Evolutionary conservation across 1,140 invertebrate genomes (phyloP), one percentile per base, ranked within the genome.

Genomic region (Oryzaephilus surinamensis): DNA sequence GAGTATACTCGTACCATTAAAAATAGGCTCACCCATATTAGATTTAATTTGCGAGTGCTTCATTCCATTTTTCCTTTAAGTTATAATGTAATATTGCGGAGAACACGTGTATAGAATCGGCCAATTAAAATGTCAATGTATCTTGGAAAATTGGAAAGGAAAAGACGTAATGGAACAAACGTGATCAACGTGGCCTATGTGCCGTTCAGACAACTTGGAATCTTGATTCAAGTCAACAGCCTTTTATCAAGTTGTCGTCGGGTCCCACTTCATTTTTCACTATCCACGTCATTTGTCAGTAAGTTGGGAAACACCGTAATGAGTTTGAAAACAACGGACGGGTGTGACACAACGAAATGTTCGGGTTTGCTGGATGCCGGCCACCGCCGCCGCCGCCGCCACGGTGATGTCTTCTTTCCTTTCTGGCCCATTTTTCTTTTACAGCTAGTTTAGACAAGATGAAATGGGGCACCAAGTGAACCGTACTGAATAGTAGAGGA

Each of bases 201-300:
- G 10, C 19, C 21, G 13, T 11, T 7, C 17, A 16, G 28, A 36
- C 33, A 27, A 27, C 28, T 36, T 26, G 4, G 21, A n/a, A 36
- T 35, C 32, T 35, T 35, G 32, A 36, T 36, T 36, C 36, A n/a
- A 30, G 27, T 30, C 36, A 38, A 38, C 36, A 30, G 43, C 48
- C 52, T 52, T 58, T 55, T 58, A 58, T 58, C 56, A 58, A 56
- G 48, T 57, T 55, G 55, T 58, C 55, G 47, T 45, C 47, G 45
- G 19, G 51, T 49, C 45, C 48, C 39, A 54, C 52, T 57, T 53
- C 56, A 58, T 58, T 58, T 58, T 58, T 58, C 56, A 58, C 54
- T 32, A 58, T 55, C 47, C 47, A 54, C 54, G 52, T 57, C 54
- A 57, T 58, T 58, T 57, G 56, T 58, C 56, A 58, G 52, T 51